Conservation (phyloP, 2,888 invertebrate species). For the Hemicrepidius hirtus region DNA sequence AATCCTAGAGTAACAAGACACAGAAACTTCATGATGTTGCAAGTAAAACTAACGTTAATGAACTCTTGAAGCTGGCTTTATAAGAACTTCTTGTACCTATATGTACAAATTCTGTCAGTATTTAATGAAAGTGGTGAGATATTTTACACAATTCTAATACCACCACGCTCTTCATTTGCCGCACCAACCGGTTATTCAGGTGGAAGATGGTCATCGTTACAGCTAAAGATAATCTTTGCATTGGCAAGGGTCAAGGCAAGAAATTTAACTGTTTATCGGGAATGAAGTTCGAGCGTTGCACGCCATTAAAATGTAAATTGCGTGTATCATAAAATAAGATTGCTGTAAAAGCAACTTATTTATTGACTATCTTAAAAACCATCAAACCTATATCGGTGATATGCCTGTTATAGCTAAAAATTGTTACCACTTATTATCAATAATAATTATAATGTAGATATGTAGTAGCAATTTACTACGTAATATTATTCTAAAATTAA, state of each 20-base stretch:
- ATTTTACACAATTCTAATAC: conserved; percentile 34
- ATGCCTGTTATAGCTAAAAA: too few relatives aligned
- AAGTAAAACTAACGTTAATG: conserved; percentile 67
- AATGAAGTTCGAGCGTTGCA: conserved; percentile 37
- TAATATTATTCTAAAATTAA: too few relatives aligned
- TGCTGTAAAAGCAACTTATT: too few relatives aligned
- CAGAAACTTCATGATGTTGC: conserved; percentile 62
- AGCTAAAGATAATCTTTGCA: conserved; percentile 47
- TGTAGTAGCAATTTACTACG: too few relatives aligned
- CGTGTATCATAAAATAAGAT: background rate
- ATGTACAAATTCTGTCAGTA: conserved; percentile 56
- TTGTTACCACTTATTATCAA: too few relatives aligned
- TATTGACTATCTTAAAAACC: too few relatives aligned
- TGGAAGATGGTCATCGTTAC: conserved; percentile 42
- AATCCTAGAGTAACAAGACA: conserved; percentile 60
- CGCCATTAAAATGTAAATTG: conserved; percentile 18
- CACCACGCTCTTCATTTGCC: conserved; percentile 40
- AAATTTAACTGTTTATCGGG: conserved; percentile 48
- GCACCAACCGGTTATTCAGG: conserved; percentile 48
- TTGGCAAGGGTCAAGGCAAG: conserved; percentile 49
- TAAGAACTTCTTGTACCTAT: conserved; percentile 64
- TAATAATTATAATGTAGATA: too few relatives aligned
- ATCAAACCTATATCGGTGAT: too few relatives aligned
- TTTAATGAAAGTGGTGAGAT: conserved; percentile 52
- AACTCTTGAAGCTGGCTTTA: conserved; percentile 68